Base-by-base conservation (phyloP, 2,888 invertebrate genomes). In the Plemyria rubiginata region DNA sequence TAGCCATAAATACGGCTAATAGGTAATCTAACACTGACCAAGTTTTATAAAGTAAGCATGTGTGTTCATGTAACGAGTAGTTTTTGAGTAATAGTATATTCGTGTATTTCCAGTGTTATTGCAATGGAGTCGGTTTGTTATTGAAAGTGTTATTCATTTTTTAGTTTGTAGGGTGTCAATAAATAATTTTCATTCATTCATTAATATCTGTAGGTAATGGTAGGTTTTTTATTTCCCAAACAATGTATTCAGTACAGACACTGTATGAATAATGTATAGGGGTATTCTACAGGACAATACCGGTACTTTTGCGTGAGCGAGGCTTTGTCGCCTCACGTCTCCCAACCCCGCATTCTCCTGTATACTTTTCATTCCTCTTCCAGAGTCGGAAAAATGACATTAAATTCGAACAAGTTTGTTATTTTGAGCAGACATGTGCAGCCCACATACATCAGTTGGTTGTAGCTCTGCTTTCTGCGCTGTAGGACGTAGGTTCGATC, bases 191-290 rank as follows among this genome's bases (percentile, higher is more conserved):
- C 11, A 40, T 40, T 12, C 3, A 3, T 22, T 22, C 22, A 22
- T 4, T 38, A 3, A 32, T 32, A 32, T 32, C 32, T 32, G 22
- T 22, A 32, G 32, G 8, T 4, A 32, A 6, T 6, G 32, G 4
- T 32, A 32, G 7, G 32, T 32, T 32, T 32, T 32, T 32, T 32
- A 8, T 32, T 32, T 8, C 32, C 7, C 75, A 76, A 73, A 76
- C 71, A 72, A 65, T 57, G 62, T 65, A 73, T 77, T 76, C 77
- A 76, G 71, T 72, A 82, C 81, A 80, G 80, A 82, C 77, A 77
- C 73, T 73, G 66, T 72, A 86, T 88, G 88, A 88, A 89, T 88
- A 89, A 89, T 81, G 82, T 81, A 89, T 87, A 78, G 77, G 71
- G 66, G 82, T 81, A 85, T 88, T 86, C 84, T 70, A 74, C 72